Conservation (phyloP, 2,888 invertebrate genomes). For the Erebia palarica region DNA sequence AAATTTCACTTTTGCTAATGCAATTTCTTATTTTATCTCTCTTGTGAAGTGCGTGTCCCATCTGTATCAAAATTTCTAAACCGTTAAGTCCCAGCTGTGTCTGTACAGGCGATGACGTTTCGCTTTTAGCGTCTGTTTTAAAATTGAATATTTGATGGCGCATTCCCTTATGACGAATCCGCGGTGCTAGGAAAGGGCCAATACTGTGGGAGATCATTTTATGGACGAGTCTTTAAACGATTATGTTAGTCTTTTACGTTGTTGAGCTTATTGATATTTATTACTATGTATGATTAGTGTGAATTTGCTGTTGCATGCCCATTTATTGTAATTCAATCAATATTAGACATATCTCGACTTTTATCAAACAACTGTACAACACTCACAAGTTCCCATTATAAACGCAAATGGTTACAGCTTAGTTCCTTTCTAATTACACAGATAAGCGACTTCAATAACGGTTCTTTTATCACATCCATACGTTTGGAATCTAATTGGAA, state of each 20-base stretch:
- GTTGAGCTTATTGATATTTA: not conserved
- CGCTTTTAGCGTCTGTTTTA: conserved; percentile 82
- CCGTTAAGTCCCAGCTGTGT: conserved; percentile 79
- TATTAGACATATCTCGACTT: conserved; percentile 39
- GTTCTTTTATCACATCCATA: conserved; percentile 78
- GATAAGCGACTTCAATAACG: conserved; percentile 80
- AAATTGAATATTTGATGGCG: conserved; percentile 82
- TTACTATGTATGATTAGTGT: not conserved
- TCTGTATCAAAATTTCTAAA: conserved; percentile 80
- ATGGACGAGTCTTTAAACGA: conserved; percentile 53
- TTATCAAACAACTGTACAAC: conserved; percentile 65
- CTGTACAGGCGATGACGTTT: conserved; percentile 78
- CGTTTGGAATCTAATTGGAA: conserved; percentile 81
- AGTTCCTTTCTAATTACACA: conserved; percentile 80
- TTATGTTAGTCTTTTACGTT: not conserved
- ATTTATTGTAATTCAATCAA: conserved; percentile 24
- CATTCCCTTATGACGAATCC: conserved; percentile 79
- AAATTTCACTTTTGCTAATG: conserved; percentile 78
- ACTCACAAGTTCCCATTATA: conserved; percentile 75
- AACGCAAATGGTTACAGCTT: conserved; percentile 79
- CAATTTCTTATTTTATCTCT: conserved; percentile 77
- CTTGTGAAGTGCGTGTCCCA: conserved; percentile 77
- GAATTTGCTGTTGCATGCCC: not conserved
- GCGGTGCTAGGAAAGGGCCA: conserved; percentile 65
- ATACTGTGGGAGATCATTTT: conserved; percentile 72